A percentile compares a stretch with the other conserved stretches of the same genome.
Conservation (phyloP, 1,140 invertebrate species). For the honey bee (Apis mellifera) region DNA sequence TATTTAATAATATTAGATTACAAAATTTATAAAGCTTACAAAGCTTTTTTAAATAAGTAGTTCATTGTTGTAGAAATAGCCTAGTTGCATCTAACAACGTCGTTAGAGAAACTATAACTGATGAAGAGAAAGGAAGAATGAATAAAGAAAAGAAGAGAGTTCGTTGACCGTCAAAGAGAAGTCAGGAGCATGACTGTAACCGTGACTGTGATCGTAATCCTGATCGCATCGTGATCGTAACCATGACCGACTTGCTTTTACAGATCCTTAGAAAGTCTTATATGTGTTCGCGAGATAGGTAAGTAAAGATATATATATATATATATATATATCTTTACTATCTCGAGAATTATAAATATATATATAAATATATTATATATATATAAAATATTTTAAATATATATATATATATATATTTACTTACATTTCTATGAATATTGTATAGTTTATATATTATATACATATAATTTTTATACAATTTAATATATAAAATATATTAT, state of each 20-base stretch:
- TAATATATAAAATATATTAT: too few relatives aligned
- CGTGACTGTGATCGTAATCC: constrained; percentile 65
- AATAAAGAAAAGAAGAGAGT: constrained; percentile 42
- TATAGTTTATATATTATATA: background rate
- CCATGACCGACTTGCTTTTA: constrained; percentile 73
- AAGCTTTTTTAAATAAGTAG: background rate
- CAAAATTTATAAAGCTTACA: background rate
- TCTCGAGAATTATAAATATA: too few relatives aligned
- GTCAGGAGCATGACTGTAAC: constrained; percentile 54
- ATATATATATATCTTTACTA: background rate
- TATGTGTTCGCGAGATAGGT: background rate
- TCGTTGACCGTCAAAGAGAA: constrained; percentile 60
- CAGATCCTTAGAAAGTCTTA: constrained; percentile 41
- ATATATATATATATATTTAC: background rate
- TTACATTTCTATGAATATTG: background rate
- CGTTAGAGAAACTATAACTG: constrained; percentile 22
- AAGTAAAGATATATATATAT: background rate
- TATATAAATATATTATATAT: too few relatives aligned
- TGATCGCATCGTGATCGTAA: constrained; percentile 70
- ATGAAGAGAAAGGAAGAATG: constrained; percentile 26
- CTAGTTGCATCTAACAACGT: constrained; percentile 31
- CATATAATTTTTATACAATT: background rate
- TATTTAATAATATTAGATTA: background rate
- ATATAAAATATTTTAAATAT: too few relatives aligned
- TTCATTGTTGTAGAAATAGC: constrained; percentile 9